A percentile compares a stretch with the other conserved stretches of the same genome.
Conservation (phyloP, 2,888 invertebrate genomes). For the Heliconius sara region DNA sequence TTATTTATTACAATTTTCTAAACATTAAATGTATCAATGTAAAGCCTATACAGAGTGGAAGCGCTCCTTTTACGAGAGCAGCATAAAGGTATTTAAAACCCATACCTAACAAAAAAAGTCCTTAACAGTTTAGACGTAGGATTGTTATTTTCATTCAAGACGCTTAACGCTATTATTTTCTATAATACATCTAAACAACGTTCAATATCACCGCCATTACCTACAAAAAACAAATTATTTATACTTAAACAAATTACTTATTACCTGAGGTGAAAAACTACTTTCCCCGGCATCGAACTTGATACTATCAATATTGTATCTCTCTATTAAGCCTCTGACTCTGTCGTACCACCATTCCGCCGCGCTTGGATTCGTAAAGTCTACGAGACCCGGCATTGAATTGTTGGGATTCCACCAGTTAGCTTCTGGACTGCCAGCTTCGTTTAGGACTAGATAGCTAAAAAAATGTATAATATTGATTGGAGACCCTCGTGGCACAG, state of each 20-base stretch:
- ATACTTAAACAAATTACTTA: not conserved
- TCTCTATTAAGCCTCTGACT: slow-evolving; percentile 79
- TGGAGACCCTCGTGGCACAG: not conserved
- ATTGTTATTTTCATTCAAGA: too few relatives aligned
- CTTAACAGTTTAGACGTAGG: too few relatives aligned
- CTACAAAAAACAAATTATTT: too few relatives aligned
- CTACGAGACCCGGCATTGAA: slow-evolving; percentile 84
- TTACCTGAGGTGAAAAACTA: slow-evolving; percentile 85
- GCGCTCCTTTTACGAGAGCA: too few relatives aligned
- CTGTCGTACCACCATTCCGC: slow-evolving; percentile 85
- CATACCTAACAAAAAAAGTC: too few relatives aligned
- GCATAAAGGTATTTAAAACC: too few relatives aligned
- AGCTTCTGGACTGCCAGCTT: slow-evolving; percentile 72
- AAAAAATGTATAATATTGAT: not conserved
- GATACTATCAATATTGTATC: slow-evolving; percentile 88
- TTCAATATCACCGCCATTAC: too few relatives aligned
- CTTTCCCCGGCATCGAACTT: slow-evolving; percentile 93
- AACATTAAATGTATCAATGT: too few relatives aligned
- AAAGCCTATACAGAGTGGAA: too few relatives aligned
- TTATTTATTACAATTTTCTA: not conserved
- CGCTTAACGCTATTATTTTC: too few relatives aligned
- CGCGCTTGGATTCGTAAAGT: slow-evolving; percentile 88
- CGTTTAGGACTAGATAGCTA: slow-evolving; percentile 79
- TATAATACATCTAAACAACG: too few relatives aligned
- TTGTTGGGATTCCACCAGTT: slow-evolving; percentile 83